phyloP scores from a whole-genome alignment of 2,888 invertebrate species.

The Lutraria lutraria region DNA sequence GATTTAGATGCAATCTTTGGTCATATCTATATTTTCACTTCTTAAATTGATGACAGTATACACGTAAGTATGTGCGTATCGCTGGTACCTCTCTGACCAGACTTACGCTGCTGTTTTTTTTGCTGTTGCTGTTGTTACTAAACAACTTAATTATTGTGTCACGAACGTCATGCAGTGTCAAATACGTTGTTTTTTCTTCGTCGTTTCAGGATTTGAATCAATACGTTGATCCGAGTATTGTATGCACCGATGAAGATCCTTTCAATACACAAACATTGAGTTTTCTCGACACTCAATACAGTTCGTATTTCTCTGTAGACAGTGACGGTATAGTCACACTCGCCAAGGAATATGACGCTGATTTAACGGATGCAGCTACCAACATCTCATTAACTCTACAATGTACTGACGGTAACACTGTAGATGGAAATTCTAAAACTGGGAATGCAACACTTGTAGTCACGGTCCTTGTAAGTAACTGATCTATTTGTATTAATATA shows the following conservation, averaged over 20 bases:
- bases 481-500: background rate
- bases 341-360: conserved; percentile 69
- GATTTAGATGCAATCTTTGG: no score
- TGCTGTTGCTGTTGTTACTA: no score
- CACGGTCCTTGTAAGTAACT: background rate
- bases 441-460: background rate
- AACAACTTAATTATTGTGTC: no score
- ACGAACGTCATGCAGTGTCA: no score
- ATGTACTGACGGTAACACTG: conserved; percentile 55
- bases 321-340: conserved; percentile 62
- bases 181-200: no score
- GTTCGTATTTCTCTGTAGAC: conserved; percentile 62
- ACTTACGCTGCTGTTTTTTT: no score
- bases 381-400: conserved; percentile 58
- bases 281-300: conserved; percentile 51
- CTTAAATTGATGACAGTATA: no score
- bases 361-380: conserved; percentile 54
- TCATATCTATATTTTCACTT: no score
- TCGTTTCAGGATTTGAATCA: background rate
- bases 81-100: no score
- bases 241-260: conserved; percentile 60
- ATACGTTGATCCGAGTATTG: background rate
- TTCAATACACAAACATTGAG: conserved; percentile 53
- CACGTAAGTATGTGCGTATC: no score
- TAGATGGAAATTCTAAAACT: conserved; percentile 25